Conservation (phyloP, 2,113 vertebrate genomes). For the Hippotragus niger region DNA sequence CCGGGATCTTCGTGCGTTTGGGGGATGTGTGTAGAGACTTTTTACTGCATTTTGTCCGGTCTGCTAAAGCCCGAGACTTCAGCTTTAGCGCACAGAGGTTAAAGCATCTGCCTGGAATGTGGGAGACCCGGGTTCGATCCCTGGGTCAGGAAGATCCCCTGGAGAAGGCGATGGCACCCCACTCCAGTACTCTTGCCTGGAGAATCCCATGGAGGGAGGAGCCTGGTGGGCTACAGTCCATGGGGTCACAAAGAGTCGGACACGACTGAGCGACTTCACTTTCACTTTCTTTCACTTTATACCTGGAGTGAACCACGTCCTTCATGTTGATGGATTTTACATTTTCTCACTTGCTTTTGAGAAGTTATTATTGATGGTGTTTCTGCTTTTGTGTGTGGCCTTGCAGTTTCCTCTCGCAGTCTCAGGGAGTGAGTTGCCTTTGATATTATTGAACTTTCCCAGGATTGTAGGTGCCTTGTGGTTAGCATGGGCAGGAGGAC, state of each 20-base stretch:
- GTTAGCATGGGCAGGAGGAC: neutral
- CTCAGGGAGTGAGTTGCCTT: neutral
- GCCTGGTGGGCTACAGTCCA: too few species aligned
- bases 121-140: too few species aligned
- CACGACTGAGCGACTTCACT: too few species aligned
- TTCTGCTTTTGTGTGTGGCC: neutral
- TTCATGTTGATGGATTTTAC: neutral
- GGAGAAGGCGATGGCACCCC: too few species aligned
- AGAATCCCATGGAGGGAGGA: too few species aligned
- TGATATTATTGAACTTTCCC: accelerated
- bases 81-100: neutral
- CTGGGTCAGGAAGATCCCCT: too few species aligned
- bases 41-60: neutral
- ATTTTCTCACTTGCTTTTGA: neutral
- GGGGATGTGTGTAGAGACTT: too few species aligned
- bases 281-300: too few species aligned
- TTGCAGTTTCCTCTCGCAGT: neutral
- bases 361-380: accelerated
- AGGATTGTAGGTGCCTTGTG: accelerated
- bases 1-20: too few species aligned
- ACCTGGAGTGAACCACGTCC: accelerated
- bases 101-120: too few species aligned
- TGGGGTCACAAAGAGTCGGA: too few species aligned
- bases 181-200: too few species aligned
- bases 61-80: neutral